Conservation (phyloP, 2,797 vertebrate genomes). For the Chrosomus eos region DNA sequence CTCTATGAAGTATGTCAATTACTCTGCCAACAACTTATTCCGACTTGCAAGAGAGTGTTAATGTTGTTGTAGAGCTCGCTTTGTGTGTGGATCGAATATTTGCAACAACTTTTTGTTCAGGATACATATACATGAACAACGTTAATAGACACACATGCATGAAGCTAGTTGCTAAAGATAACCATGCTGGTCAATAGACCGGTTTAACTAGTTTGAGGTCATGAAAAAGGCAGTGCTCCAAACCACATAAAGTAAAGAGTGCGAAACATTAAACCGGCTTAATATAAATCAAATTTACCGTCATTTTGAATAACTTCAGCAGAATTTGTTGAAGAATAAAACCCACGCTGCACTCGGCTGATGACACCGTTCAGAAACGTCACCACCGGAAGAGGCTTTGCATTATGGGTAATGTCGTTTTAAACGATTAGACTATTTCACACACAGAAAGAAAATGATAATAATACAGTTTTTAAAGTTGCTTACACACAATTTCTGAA, state of each 20-base stretch:
- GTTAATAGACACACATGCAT: not conserved
- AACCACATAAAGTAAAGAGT: not conserved
- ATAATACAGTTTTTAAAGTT: too few species aligned
- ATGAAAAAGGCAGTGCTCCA: not conserved
- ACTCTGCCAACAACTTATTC: not conserved
- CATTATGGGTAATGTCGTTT: slow-evolving; percentile 72
- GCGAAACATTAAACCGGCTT: not conserved
- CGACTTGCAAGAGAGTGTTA: not conserved
- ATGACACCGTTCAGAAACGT: slow-evolving; percentile 62
- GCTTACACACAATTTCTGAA: too few species aligned
- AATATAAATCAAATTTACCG: slow-evolving; percentile 9
- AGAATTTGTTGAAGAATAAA: not conserved
- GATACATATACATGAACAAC: not conserved
- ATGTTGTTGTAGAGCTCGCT: too few species aligned
- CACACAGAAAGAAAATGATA: too few species aligned
- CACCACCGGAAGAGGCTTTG: slow-evolving; percentile 13
- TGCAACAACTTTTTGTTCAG: not conserved
- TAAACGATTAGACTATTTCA: too few species aligned
- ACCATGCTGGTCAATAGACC: not conserved
- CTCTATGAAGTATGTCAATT: not conserved
- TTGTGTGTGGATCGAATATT: too few species aligned
- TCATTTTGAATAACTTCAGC: slow-evolving; percentile 39
- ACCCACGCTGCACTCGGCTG: slow-evolving; percentile 71
- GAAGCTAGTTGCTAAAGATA: slow-evolving; percentile 32
- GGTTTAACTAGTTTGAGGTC: not conserved